Evolutionary conservation across 1,140 invertebrate genomes (phyloP).

Genomic region (Eumaeus atala): DNA sequence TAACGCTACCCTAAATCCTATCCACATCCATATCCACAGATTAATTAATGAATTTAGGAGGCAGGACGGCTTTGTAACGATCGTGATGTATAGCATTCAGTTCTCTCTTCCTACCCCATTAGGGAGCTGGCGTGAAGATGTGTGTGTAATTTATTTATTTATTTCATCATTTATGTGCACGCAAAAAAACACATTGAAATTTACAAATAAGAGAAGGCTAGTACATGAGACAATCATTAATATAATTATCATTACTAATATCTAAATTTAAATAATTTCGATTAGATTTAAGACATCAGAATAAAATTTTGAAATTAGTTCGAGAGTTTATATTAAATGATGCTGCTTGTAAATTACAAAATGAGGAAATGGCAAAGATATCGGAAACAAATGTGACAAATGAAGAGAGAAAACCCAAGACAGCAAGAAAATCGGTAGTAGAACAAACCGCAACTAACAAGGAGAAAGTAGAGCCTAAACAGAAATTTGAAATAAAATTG

Average conservation of each 20-base stretch:
- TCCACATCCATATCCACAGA: too few relatives aligned
- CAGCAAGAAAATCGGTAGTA: neutral
- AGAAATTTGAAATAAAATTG: neutral
- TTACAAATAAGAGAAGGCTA: too few relatives aligned
- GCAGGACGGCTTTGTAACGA: too few relatives aligned
- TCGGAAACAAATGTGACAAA: neutral
- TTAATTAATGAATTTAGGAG: too few relatives aligned
- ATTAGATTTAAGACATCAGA: slow-evolving; percentile 6
- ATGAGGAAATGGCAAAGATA: neutral
- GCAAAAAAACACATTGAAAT: too few relatives aligned
- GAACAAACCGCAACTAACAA: neutral
- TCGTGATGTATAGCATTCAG: too few relatives aligned
- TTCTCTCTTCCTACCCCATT: too few relatives aligned
- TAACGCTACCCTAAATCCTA: too few relatives aligned
- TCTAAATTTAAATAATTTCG: neutral
- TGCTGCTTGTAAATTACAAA: neutral
- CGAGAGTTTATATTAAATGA: neutral
- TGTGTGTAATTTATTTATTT: too few relatives aligned
- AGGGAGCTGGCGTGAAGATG: too few relatives aligned
- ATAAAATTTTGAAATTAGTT: slow-evolving; percentile 1
- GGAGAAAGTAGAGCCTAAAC: neutral
- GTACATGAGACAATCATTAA: too few relatives aligned
- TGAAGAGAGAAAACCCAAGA: neutral
- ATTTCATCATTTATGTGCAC: too few relatives aligned
- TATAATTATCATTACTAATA: neutral